Evolutionary conservation across 2,113 vertebrate genomes (phyloP), one percentile per base, ranked within the genome.

Genomic region (Tapirus terrestris): DNA sequence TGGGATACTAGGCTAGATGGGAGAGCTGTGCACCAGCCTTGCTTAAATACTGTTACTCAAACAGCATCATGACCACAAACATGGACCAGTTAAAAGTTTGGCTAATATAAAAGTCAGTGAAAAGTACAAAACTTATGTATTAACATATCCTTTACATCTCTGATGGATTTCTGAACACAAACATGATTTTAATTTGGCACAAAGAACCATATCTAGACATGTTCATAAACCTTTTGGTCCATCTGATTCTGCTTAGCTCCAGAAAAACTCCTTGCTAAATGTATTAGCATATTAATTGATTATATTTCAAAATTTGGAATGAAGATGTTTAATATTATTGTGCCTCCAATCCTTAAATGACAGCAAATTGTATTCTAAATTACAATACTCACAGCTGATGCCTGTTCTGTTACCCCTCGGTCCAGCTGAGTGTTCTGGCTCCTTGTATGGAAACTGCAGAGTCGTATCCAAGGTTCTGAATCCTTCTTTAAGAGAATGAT

Each of bases 381-480:
- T 16, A 36, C 18, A 89, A 33, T 98, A 99, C 99, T 99, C 98
- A 99, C 99, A 98, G 98, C 98, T 99, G 97, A 99, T 98, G 89
- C 99, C 98, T 6, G 98, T 45, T 89, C 99, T 99, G 97, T 97
- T 99, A 97, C 98, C 97, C 85, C 99, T 99, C 92, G 99, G 99
- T 97, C 99, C 97, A 0, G 96, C 87, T 10, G 99, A 97, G 27
- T 99, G 99, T 97, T 99, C 99, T 1, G 98, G 98, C 90, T 99
- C 99, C 96, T 99, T 99, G 98, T 99, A 99, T 0, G 99, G 99
- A 97, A 99, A 99, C 86, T 99, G 99, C 77, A 99, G 99, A 17
- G 99, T 99, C 6, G 99, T 99, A 97, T 99, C 99, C 98, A 99
- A 98, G 98, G 99, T 99, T 98, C 99, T 98, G 94, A 99, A 99